Evolutionary conservation across 2,113 vertebrate species (phyloP), one percentile per base, ranked within the genome.

Genomic region (Aleadryas rufinucha): DNA sequence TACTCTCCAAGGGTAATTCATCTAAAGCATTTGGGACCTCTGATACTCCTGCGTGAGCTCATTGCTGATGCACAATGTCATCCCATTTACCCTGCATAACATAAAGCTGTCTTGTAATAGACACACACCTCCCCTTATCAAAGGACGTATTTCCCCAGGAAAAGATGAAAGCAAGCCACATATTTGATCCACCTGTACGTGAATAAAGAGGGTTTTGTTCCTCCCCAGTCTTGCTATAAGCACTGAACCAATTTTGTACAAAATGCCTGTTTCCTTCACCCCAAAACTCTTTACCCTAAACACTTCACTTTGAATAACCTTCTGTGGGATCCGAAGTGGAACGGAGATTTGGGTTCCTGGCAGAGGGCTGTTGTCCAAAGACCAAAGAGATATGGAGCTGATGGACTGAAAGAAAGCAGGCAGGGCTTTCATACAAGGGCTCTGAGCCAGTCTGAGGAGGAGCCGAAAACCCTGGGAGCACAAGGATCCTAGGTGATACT

Each of bases 31-130:
- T 94, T 89, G 92, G 90, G 84, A 96, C 90, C 80, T 75, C 80
- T 80, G 93, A 89, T 92, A 96, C 77, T 93, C 86, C 89, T 96
- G 75, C 86, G 63, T 65, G 84, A 95, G 88, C 96, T 96, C 92
- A 92, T 91, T 96, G 90, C 74, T 83, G 86, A 97, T 95, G 92
- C 93, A 95, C 88, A 90, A 30, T 96, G 88, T 95, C 94, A 93
- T 80, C 92, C 64, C 72, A 24, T 88, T 92, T 92, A 72, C 93
- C 86, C 72, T 76, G 83, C 84, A 71, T 84, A 96, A 91, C 90
- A 95, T 94, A 96, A 96, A 94, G 88, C 89, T 96, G 86, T 78
- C 95, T 87, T 56, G 82, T 79, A 91, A 89, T 13, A 96, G 76
- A 82, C 86, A 87, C 49, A 82, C 79, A 83, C 82, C 86, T 94